phyloP scores from a whole-genome alignment of 2,797 vertebrate species.

The Triplophysa yarkandensis region DNA sequence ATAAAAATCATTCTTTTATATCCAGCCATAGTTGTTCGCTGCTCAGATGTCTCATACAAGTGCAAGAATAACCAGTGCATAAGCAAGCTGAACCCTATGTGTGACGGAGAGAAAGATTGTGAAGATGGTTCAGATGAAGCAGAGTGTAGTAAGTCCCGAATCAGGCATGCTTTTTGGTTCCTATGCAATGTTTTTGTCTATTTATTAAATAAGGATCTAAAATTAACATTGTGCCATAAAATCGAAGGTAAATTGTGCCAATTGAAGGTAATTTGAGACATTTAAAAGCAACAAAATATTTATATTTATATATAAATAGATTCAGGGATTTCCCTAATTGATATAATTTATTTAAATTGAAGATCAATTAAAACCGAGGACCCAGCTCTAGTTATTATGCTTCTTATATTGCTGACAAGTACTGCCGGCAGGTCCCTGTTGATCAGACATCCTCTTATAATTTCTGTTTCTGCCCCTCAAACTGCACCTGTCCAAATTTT shows the following conservation, averaged over 20 bases:
- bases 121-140: conserved; percentile 85
- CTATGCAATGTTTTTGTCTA: not conserved
- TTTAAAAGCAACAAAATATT: too few relatives aligned
- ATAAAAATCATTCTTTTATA: conserved; percentile 12
- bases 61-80: conserved; percentile 79
- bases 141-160: conserved; percentile 75
- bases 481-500: too few relatives aligned
- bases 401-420: not conserved
- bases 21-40: conserved; percentile 66
- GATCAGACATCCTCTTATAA: not conserved
- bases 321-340: too few relatives aligned
- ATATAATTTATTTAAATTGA: too few relatives aligned
- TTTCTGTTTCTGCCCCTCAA: not conserved
- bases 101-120: conserved; percentile 84
- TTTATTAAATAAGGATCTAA: not conserved
- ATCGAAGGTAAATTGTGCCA: too few relatives aligned
- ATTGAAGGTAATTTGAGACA: too few relatives aligned
- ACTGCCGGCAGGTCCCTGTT: not conserved
- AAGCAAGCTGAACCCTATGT: conserved; percentile 87
- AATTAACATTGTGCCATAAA: not conserved
- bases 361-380: too few relatives aligned
- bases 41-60: conserved; percentile 78
- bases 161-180: not conserved
- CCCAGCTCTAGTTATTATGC: too few relatives aligned
- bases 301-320: too few relatives aligned